Conservation (phyloP, 2,888 invertebrate genomes). For the Drosophila atroscutellata region DNA sequence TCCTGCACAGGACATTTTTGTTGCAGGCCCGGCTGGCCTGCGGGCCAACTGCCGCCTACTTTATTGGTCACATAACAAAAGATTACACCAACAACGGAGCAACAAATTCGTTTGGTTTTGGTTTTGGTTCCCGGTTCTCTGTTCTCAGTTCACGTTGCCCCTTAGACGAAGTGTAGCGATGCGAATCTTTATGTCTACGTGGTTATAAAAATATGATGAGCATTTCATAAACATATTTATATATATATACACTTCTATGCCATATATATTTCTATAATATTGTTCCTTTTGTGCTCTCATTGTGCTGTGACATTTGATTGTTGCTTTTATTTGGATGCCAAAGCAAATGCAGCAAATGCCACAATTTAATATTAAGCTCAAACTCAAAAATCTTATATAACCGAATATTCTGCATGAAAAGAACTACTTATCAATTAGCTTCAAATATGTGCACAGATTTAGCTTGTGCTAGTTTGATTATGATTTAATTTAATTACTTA, state of each 20-base stretch:
- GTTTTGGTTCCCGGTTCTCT: slow-evolving; percentile 6
- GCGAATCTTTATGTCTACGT: slow-evolving; percentile 78
- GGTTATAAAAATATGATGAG: slow-evolving; percentile 82
- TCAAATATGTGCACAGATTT: neutral
- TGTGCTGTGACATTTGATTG: slow-evolving; percentile 51
- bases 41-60: slow-evolving; percentile 75
- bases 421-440: neutral
- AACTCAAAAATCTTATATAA: neutral
- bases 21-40: slow-evolving; percentile 37
- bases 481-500: neutral
- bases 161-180: slow-evolving; percentile 49
- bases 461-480: neutral
- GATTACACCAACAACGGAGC: slow-evolving; percentile 66
- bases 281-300: slow-evolving; percentile 24
- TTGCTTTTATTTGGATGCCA: slow-evolving; percentile 52
- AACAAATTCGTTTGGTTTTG: slow-evolving; percentile 49
- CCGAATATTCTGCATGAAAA: neutral
- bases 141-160: slow-evolving; percentile 10
- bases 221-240: slow-evolving; percentile 57
- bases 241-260: slow-evolving; percentile 1
- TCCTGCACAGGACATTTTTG: slow-evolving; percentile 48
- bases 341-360: slow-evolving; percentile 42
- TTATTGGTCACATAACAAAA: slow-evolving; percentile 81
- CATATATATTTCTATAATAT: slow-evolving; percentile 25
- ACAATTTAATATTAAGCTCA: slow-evolving; percentile 44